Evolutionary conservation across 1,140 invertebrate genomes (phyloP).

Genomic region (Meteorus sp.): DNA sequence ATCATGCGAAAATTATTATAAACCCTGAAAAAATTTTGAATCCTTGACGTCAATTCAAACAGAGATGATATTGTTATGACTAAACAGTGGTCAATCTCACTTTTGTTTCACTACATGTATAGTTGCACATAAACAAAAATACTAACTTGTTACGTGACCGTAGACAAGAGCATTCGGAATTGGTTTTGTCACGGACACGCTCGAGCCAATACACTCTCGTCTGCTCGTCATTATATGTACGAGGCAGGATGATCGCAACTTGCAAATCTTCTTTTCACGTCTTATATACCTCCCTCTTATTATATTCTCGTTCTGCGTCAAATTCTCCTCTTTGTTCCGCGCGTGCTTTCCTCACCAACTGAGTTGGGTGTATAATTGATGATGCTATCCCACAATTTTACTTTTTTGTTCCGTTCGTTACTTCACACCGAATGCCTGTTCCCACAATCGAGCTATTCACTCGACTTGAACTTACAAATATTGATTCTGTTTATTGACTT

Average conservation of each 20-base stretch:
- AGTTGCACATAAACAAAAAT: no score
- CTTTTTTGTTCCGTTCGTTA: neutral
- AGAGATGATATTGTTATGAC: no score
- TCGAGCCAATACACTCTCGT: constrained; percentile 29
- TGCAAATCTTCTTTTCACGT: neutral
- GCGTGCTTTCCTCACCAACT: constrained; percentile 23
- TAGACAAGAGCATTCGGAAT: constrained; percentile 17
- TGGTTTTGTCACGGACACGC: constrained; percentile 37
- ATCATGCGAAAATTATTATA: no score
- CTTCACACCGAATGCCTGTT: neutral
- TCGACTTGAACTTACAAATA: no score
- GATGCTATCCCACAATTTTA: neutral
- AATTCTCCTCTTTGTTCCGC: constrained; percentile 24
- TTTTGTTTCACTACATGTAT: no score
- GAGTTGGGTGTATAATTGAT: constrained; percentile 23
- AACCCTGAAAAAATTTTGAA: no score
- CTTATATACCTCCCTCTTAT: neutral
- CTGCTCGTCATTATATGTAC: constrained; percentile 10
- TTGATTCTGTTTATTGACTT: no score
- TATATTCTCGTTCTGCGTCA: constrained; percentile 4
- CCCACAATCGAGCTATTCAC: no score
- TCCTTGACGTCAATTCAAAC: no score
- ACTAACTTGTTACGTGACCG: neutral
- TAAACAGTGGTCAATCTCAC: no score
- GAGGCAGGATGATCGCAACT: constrained; percentile 11